Evolutionary conservation across 2,113 vertebrate species (phyloP).

Genomic region (Rhombomys opimus): DNA sequence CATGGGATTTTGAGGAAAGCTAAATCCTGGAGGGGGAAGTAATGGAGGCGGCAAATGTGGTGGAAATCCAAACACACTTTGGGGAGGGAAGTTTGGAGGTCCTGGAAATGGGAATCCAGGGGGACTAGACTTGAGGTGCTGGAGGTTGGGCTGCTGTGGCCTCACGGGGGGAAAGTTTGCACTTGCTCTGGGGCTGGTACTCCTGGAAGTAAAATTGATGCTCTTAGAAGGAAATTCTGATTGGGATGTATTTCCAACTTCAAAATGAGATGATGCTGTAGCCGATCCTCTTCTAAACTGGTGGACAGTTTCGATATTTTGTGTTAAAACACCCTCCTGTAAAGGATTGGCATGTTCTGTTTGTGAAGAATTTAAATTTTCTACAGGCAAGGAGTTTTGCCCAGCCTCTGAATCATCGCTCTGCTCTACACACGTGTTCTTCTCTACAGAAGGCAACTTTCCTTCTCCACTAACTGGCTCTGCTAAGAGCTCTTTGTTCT

Average conservation of each 20-base stretch:
- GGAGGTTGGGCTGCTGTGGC: conserved; percentile 86
- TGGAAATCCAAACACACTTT: conserved; percentile 88
- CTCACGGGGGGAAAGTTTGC: conserved; percentile 85
- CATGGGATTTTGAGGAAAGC: conserved; percentile 88
- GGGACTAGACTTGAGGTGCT: conserved; percentile 84
- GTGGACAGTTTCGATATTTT: conserved; percentile 88
- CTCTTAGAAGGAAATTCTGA: conserved; percentile 85
- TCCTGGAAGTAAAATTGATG: conserved; percentile 80
- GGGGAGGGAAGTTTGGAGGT: conserved; percentile 84
- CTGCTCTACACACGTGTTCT: conserved; percentile 72
- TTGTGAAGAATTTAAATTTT: conserved; percentile 81
- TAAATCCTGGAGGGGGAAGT: conserved; percentile 88
- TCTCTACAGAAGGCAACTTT: conserved; percentile 82
- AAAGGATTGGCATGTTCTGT: conserved; percentile 78
- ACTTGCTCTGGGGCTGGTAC: conserved; percentile 80
- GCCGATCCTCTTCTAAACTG: conserved; percentile 87
- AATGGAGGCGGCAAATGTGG: conserved; percentile 89
- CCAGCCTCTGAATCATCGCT: conserved; percentile 76
- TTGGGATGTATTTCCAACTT: conserved; percentile 83
- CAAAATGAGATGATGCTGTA: conserved; percentile 84
- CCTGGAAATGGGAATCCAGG: conserved; percentile 88
- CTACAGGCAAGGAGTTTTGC: conserved; percentile 82
- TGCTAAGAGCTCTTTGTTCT: conserved; percentile 72
- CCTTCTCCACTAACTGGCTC: conserved; percentile 79
- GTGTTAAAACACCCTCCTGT: conserved; percentile 83